Evolutionary conservation across 1,140 invertebrate species (phyloP).

Genomic region (Drosophila arawakana): DNA sequence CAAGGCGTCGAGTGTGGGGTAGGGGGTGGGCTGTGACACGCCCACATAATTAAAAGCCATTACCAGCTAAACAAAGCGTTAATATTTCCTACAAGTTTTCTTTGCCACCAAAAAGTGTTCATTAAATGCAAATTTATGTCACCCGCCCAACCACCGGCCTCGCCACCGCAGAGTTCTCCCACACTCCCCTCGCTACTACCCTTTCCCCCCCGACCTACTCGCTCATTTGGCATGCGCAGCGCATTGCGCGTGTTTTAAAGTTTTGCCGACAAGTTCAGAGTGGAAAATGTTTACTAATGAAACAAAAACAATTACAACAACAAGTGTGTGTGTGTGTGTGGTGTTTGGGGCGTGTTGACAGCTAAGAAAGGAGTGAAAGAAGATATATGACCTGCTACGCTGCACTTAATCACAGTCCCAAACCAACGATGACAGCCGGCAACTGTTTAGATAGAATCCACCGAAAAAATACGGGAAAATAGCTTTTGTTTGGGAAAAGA

Average conservation of each 20-base stretch:
- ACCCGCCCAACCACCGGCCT: conserved; percentile 13
- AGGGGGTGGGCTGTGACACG: conserved; percentile 9
- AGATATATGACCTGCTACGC: conserved; percentile 63
- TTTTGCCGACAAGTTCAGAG: conserved; percentile 55
- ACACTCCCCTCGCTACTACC: not conserved
- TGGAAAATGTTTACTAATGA: conserved; percentile 52
- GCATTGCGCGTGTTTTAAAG: conserved; percentile 75
- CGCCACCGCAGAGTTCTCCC: not conserved
- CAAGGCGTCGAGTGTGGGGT: conserved; percentile 17
- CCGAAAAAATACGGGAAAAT: not conserved
- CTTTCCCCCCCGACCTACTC: not conserved
- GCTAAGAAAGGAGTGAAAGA: conserved; percentile 39
- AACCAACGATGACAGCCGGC: conserved; percentile 14
- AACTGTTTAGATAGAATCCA: conserved; percentile 13
- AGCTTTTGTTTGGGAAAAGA: not conserved
- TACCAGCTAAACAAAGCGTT: conserved; percentile 65
- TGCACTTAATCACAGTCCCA: conserved; percentile 56
- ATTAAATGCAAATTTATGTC: conserved; percentile 81
- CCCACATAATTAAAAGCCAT: conserved; percentile 80
- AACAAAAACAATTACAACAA: conserved; percentile 76
- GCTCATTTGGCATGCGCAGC: conserved; percentile 77
- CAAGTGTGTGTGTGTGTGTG: not conserved
- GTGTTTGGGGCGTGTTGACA: conserved; percentile 62
- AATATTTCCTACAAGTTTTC: conserved; percentile 31
- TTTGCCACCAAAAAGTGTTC: conserved; percentile 61